These are phyloP conservation scores for Drosophila demipolita DNA, from an alignment of 2,888 invertebrate species.

Conservation along the genomic window DNA sequence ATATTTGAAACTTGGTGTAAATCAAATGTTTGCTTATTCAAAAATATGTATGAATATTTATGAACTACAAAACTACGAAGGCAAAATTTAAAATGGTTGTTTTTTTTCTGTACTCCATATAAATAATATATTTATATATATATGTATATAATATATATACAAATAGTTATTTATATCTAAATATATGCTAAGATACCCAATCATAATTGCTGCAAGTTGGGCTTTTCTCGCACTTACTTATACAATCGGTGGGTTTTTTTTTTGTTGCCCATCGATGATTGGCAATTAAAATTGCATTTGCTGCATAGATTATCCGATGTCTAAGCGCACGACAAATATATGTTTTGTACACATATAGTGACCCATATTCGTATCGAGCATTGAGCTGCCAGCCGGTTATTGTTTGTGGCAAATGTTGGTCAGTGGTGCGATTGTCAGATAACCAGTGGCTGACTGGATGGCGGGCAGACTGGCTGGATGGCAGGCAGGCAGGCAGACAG, in stretches of 20 bases:
- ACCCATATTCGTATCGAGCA: conserved; percentile 63
- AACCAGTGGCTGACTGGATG: conserved; percentile 32
- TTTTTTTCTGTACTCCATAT: neutral
- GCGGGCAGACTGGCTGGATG: neutral
- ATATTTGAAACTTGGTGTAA: neutral
- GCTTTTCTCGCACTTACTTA: conserved; percentile 34
- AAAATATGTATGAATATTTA: neutral
- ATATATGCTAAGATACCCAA: neutral
- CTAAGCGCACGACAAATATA: conserved; percentile 44
- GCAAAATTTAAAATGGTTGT: neutral
- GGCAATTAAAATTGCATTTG: conserved; percentile 75
- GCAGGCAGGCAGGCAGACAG: neutral
- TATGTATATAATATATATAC: neutral
- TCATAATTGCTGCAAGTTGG: neutral
- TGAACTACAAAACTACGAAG: neutral
- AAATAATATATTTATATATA: neutral
- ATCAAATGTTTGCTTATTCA: neutral
- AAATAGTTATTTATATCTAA: neutral
- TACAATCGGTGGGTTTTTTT: conserved; percentile 37
- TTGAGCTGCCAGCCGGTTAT: conserved; percentile 34
- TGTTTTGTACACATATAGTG: conserved; percentile 22
- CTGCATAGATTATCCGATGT: conserved; percentile 65
- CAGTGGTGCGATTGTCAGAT: conserved; percentile 68
- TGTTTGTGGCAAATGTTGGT: conserved; percentile 58
- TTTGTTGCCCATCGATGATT: conserved; percentile 44